Evolutionary conservation across 2,113 vertebrate species (phyloP).

Genomic region (Microtus ochrogaster): DNA sequence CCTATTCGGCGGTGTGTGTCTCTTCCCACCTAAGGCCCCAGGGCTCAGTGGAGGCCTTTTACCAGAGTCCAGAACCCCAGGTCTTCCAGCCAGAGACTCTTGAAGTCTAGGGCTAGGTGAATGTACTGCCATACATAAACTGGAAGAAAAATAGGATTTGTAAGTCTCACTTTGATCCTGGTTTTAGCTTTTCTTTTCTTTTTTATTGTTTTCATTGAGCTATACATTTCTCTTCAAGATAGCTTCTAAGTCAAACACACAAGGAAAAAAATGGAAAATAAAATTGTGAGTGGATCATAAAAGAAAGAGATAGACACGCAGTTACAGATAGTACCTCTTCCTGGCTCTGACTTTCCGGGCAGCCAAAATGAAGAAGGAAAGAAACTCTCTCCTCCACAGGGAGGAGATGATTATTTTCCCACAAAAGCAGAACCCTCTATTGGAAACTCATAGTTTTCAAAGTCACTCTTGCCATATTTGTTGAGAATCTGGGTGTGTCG

Average conservation of each 20-base stretch:
- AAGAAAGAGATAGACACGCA: not conserved
- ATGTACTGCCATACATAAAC: not conserved
- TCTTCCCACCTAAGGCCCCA: not conserved
- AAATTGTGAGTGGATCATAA: not conserved
- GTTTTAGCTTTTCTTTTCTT: not conserved
- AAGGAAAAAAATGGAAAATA: not conserved
- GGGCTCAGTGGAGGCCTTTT: not conserved
- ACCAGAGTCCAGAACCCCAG: not conserved
- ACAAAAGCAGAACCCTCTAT: not conserved
- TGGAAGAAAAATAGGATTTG: not conserved
- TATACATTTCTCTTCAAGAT: too few species aligned
- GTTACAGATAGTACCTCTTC: too few species aligned
- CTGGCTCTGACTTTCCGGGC: not conserved
- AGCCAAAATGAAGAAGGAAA: not conserved
- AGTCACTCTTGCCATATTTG: not conserved
- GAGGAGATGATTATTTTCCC: not conserved
- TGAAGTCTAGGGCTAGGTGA: not conserved
- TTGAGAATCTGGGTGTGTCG: not conserved
- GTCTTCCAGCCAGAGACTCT: not conserved
- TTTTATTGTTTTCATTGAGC: too few species aligned
- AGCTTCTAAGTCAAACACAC: not conserved
- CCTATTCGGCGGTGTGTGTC: not conserved
- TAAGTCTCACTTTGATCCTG: not conserved
- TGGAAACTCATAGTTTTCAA: not conserved
- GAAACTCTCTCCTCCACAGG: not conserved